Percentiles rank a stretch among this genome's conserved stretches.
These are phyloP conservation scores for Mastomys natalensis DNA, from an alignment of 2,113 vertebrate species.

Conservation along the genomic window DNA sequence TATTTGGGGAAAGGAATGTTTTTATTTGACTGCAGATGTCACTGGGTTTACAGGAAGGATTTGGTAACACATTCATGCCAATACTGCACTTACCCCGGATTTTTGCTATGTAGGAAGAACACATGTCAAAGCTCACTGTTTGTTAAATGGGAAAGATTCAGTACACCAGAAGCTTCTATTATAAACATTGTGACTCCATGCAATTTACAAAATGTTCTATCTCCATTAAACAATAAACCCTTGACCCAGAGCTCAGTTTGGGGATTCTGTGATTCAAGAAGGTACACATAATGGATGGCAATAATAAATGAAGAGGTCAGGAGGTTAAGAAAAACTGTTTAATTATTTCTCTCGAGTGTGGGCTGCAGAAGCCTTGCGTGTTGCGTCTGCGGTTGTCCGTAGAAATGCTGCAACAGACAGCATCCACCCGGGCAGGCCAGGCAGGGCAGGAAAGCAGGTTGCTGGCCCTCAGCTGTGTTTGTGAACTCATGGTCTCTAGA, in stretches of 20 bases:
- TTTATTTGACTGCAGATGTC: constrained; percentile 92
- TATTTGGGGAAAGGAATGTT: constrained; percentile 91
- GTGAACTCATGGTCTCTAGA: constrained; percentile 86
- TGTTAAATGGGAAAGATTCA: constrained; percentile 89
- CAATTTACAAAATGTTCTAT: constrained; percentile 94
- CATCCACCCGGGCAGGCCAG: constrained; percentile 24
- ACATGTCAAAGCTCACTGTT: constrained; percentile 91
- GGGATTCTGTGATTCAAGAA: constrained; percentile 89
- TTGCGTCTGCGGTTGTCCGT: constrained; percentile 81
- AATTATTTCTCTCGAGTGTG: constrained; percentile 90
- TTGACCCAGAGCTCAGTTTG: constrained; percentile 88
- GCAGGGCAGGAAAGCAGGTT: constrained; percentile 83
- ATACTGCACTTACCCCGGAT: constrained; percentile 91
- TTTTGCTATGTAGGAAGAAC: constrained; percentile 90
- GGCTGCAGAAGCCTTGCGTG: constrained; percentile 81
- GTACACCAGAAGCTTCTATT: constrained; percentile 91
- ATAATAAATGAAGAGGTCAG: constrained; percentile 89
- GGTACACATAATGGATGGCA: constrained; percentile 89
- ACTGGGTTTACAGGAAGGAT: constrained; percentile 92
- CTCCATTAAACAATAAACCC: constrained; percentile 93
- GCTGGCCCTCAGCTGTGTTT: constrained; percentile 88
- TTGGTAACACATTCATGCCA: constrained; percentile 90
- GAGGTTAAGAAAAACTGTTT: constrained; percentile 92
- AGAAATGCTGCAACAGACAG: constrained; percentile 71
- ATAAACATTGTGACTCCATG: constrained; percentile 92